A percentile compares a stretch with the other conserved stretches of the same genome.
Evolutionary conservation across 2,113 vertebrate species (phyloP).

Genomic region (pig (Sus scrofa)): T2T-Sscrofa CM000817.6:57808501-57809000

Average conservation of each 20-base stretch:
- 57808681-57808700: too few species aligned
- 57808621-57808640: not conserved
- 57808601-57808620: not conserved
- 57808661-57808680: not conserved
- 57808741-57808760: too few species aligned
- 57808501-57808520: not conserved
- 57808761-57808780: too few species aligned
- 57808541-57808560: not conserved
- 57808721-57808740: too few species aligned
- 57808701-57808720: too few species aligned
- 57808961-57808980: not conserved
- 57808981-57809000: too few species aligned
- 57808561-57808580: not conserved
- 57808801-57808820: too few species aligned
- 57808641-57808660: not conserved
- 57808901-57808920: rapidly evolving
- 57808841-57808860: rapidly evolving
- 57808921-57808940: not conserved
- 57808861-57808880: rapidly evolving
- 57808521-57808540: not conserved
- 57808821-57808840: not conserved
- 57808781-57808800: too few species aligned
- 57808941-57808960: not conserved
- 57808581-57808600: not conserved
- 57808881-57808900: rapidly evolving